Base-by-base conservation (phyloP, 2,888 invertebrate genomes). In the Dorcus hopei region DNA sequence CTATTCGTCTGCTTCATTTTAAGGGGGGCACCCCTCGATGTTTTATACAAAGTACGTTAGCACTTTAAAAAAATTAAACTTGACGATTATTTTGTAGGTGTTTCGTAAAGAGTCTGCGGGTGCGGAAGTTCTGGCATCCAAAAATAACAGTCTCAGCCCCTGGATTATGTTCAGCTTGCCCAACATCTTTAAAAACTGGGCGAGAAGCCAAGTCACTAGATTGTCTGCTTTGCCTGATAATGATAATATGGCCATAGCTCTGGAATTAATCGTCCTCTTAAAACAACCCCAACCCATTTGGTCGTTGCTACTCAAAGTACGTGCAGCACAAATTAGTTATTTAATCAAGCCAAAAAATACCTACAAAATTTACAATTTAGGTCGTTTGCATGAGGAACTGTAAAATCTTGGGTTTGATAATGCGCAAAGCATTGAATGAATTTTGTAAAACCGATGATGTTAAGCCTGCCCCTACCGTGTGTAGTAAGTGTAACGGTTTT, bases 211-310 rank as follows among this genome's bases (percentile, higher is more conserved):
- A 33, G 72, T 77, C 1, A 76, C 74, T 40, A 78, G 75, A 23
- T 78, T 82, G 0, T 74, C 74, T 5, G 84, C 85, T 54, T 73
- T 90, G 5, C 77, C 83, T 0, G 79, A 83, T 8, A 83, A 83
- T 0, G 79, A 83, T 8, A 83, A 83, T 61, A 84, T 85, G 2
- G 86, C 86, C 2, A 81, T 90, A 9, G 85, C 87, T 0, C 73
- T 91, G 56, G 91, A 92, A 67, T 72, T 92, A 33, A 83, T 84
- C 49, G 88, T 92, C 0, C 71, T 92, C 40, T 73, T 90, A 54
- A 85, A 88, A 0, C 91, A 91, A 68, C 91, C 92, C 0, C 91
- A 91, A 70, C 88, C 91, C 0, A 87, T 87, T 52, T 92, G 91
- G 91, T 79, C 87, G 0, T 82, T 87, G 62, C 74, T 92, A 19